Conservation (phyloP, 2,888 invertebrate species). For the Limnephilus marmoratus region DNA sequence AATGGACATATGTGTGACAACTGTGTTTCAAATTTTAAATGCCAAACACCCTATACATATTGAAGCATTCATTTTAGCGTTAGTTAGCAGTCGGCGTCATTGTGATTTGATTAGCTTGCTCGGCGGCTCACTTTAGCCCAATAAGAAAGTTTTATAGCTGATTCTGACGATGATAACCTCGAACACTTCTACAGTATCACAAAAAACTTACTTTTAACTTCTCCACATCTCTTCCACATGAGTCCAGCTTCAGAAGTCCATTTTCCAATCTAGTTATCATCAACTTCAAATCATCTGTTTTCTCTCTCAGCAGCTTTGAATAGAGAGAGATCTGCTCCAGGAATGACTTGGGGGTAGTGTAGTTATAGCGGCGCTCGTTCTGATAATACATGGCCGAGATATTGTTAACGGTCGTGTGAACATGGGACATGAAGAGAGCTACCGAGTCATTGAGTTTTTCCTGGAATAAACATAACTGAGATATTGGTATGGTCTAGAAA, state of each 20-base stretch:
- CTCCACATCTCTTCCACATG: constrained; percentile 91
- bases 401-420: constrained; percentile 91
- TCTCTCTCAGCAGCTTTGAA: constrained; percentile 83
- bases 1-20: too few relatives aligned
- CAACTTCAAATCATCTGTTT: constrained; percentile 82
- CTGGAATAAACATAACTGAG: constrained; percentile 70
- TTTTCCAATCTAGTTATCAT: constrained; percentile 90
- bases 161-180: too few relatives aligned
- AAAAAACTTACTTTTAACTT: constrained; percentile 82
- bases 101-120: too few relatives aligned
- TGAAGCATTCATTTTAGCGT: too few relatives aligned
- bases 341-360: constrained; percentile 97
- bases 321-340: constrained; percentile 93
- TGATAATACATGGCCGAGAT: constrained; percentile 88
- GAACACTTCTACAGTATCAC: neutral
- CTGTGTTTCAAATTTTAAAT: too few relatives aligned
- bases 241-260: constrained; percentile 91
- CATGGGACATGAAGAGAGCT: constrained; percentile 92
- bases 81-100: too few relatives aligned
- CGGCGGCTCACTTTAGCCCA: too few relatives aligned
- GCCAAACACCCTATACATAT: too few relatives aligned
- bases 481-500: neutral
- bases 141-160: too few relatives aligned
- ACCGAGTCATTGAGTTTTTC: constrained; percentile 79
- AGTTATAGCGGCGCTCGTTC: constrained; percentile 94